Evolutionary conservation across 2,113 vertebrate species (phyloP).

Genomic region (Hippocampus abdominalis): DNA sequence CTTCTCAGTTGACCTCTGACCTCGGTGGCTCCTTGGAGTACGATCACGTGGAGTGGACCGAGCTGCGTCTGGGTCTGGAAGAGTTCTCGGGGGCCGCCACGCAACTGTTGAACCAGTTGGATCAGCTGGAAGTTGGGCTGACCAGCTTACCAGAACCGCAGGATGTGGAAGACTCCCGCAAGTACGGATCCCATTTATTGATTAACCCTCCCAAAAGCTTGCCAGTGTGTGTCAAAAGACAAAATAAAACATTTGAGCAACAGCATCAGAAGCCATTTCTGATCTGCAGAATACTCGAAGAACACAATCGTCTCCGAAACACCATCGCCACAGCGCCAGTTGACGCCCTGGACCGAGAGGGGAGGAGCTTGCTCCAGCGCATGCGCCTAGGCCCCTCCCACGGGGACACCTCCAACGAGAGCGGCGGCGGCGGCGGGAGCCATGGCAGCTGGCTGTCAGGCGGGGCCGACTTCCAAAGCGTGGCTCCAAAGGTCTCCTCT

Average conservation of each 20-base stretch:
- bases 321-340: conserved; percentile 92
- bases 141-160: conserved; percentile 85
- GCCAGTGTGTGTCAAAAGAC: not conserved
- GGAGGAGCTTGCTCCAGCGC: conserved; percentile 88
- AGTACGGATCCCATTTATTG: conserved; percentile 26
- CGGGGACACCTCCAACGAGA: conserved; percentile 41
- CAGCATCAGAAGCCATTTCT: not conserved
- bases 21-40: conserved; percentile 97
- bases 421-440: conserved; percentile 68
- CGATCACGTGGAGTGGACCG: conserved; percentile 97
- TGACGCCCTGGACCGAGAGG: conserved; percentile 91
- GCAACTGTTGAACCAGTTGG: conserved; percentile 89
- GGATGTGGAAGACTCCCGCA: conserved; percentile 89
- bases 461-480: conserved; percentile 93
- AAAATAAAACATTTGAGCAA: not conserved
- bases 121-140: conserved; percentile 92
- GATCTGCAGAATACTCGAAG: conserved; percentile 81
- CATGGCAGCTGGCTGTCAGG: conserved; percentile 91
- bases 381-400: conserved; percentile 81
- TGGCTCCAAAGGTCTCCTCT: conserved; percentile 91
- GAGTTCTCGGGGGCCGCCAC: conserved; percentile 92
- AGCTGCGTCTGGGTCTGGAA: conserved; percentile 91
- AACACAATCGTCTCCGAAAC: conserved; percentile 90
- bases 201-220: not conserved
- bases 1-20: conserved; percentile 92